Evolutionary conservation across 2,113 vertebrate genomes (phyloP), one percentile per base, ranked within the genome.

Genomic region (Grammomys dolichurus): DNA sequence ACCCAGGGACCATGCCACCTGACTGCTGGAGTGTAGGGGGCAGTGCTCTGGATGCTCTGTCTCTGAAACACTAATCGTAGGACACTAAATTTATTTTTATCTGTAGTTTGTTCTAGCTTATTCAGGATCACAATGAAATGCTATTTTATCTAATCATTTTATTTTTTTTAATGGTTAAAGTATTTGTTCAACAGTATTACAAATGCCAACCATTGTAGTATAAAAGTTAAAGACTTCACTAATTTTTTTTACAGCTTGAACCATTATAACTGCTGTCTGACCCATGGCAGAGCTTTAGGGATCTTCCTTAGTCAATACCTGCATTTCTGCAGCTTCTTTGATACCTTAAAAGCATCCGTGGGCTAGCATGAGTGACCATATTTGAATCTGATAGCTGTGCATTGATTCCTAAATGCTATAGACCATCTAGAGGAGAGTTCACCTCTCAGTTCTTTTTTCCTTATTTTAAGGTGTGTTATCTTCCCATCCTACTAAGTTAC

Each of bases 171-270:
- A 43, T 33, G 75, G 33, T 75, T 90, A 92, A 91, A 63, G 54
- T 95, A 58, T 94, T 93, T 93, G 31, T 92, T 97, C 77, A 94
- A 94, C 56, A 94, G 2, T 95, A 73, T 72, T 40, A 75, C 95
- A 96, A 87, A 72, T 96, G 80, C 56, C 73, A 92, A 75, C 48
- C 48, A 86, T 92, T 94, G 33, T 86, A 86, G 63, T 85, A 56
- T 85, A 78, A 89, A 95, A 89, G 63, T 90, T 94, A 40, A 91
- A 91, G 96, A 90, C 69, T 46, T 97, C 19, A 96, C 92, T 84
- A 78, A 28, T 94, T 96, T 96, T 94, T 97, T 58, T 82, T 96
- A 63, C 80, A 96, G 95, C 96, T 96, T 91, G 63, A 95, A 80
- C 73, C 54, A 80, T 70, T 93, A 86, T 96, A 96, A 46, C 92